Evolutionary conservation across 2,888 invertebrate genomes (phyloP), one percentile per base, ranked within the genome.

Genomic region (Subacronicta megacephala): DNA sequence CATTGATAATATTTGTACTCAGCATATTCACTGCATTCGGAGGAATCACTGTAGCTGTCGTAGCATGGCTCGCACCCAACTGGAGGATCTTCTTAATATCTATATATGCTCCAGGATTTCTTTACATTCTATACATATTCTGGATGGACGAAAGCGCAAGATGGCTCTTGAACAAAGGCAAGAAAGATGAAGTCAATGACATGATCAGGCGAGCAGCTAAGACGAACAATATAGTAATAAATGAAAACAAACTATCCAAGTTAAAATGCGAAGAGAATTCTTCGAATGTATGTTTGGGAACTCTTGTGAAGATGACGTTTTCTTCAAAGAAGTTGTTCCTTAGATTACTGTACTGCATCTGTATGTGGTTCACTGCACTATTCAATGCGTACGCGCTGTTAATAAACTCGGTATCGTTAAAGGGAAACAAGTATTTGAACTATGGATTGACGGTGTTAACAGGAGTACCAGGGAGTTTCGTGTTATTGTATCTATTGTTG

Each of bases 361-460:
- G 84, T 45, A 83, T 87, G 82, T 89, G 89, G 89, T 84, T 81
- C 0, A 81, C 86, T 0, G 76, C 81, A 10, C 67, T 85, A 0
- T 87, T 87, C 38, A 95, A 95, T 55, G 95, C 96, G 44, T 96
- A 95, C 38, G 94, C 96, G 50, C 95, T 96, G 75, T 95, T 80
- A 12, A 90, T 97, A 15, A 97, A 96, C 81, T 95, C 97, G 0
- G 96, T 96, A 0, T 94, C 96, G 0, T 86, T 97, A 36, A 95
- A 95, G 46, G 97, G 97, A 0, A 95, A 97, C 82, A 96, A 96
- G 77, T 97, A 97, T 79, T 76, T 96, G 4, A 97, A 97, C 83
- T 97, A 97, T 78, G 95, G 96, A 6, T 77, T 96, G 31, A 95
- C 95, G n/a, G 85, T 95, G 0, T 64, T 95, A 7, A 89, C 95